Base-by-base conservation (phyloP, 2,113 vertebrate genomes). In the Nothocercus julius region DNA sequence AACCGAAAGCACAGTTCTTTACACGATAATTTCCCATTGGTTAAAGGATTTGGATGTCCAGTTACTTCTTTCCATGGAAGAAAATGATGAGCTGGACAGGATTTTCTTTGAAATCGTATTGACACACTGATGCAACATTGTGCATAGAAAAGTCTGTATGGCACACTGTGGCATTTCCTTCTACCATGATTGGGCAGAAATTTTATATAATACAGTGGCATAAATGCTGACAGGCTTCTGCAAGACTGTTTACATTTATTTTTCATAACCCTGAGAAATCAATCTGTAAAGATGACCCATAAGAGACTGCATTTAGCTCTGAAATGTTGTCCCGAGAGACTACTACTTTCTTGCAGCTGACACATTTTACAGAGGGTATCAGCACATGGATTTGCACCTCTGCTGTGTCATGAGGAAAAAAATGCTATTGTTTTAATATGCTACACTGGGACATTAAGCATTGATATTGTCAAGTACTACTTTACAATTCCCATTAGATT, bases 261-360 rank as follows among this genome's bases (percentile, higher is more conserved):
- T 97, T 97, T 97, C 93, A 94, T 64, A 89, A 72, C 75, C 91
- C 67, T 7, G 19, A 94, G 83, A 97, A 98, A 95, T 34, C 13
- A 4, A 96, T 95, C 93, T 91, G 34, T 73, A 92, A 92, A 93
- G 82, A 78, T 62, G 42, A 93, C 93, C 87, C 91, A 5, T 27
- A 77, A 75, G 95, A 93, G 78, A 51, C 44, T 94, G 44, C 64
- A 85, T 87, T 92, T 97, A 85, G 88, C 38, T 62, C 72, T 87
- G 81, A 94, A 93, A 89, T 82, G 49, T 13, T 84, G 82, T 79
- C 85, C 68, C 70, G 51, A 70, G 83, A 89, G 47, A 42, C 42
- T 45, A 21, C 90, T 94, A 67, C 66, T 92, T 22, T 75, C 70
- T 87, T 75, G 24, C 45, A 77, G 69, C 62, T 96, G 85, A 72